These are phyloP conservation scores for Sturnira hondurensis DNA, from an alignment of 2,113 vertebrate species.

Conservation along the genomic window DNA sequence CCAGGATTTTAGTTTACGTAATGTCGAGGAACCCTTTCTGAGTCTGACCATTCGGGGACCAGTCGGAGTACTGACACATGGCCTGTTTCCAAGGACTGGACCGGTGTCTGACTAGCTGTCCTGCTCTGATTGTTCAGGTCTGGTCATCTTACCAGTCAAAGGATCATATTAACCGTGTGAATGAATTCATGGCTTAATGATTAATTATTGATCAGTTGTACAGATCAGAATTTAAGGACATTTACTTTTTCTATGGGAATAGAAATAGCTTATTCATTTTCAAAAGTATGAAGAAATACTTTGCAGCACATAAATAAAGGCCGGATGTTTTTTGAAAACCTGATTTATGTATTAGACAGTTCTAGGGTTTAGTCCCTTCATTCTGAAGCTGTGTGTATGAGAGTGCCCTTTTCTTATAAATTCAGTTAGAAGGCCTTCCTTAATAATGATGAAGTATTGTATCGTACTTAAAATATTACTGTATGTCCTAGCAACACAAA, in stretches of 20 bases:
- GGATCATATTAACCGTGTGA: neutral
- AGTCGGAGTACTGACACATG: neutral
- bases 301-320: neutral
- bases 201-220: neutral
- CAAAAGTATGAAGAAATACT: neutral
- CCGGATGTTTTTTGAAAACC: neutral
- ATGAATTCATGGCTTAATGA: neutral
- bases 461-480: constrained; percentile 74
- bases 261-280: neutral
- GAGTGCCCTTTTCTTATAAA: constrained; percentile 1
- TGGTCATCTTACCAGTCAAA: neutral
- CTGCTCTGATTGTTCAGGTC: neutral
- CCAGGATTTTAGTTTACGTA: neutral
- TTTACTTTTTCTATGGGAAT: neutral
- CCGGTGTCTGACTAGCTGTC: neutral
- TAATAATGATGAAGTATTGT: constrained; percentile 66
- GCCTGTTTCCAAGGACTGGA: neutral
- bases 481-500: constrained; percentile 69
- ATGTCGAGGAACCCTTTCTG: neutral
- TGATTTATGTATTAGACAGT: neutral
- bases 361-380: neutral
- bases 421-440: constrained; percentile 10
- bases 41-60: neutral
- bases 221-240: neutral
- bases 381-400: constrained; percentile 3